Evolutionary conservation across 92 coral and sea anemone genomes (phyloP), one percentile per base, ranked within the genome.

Genomic region (Bergia sp.): DNA sequence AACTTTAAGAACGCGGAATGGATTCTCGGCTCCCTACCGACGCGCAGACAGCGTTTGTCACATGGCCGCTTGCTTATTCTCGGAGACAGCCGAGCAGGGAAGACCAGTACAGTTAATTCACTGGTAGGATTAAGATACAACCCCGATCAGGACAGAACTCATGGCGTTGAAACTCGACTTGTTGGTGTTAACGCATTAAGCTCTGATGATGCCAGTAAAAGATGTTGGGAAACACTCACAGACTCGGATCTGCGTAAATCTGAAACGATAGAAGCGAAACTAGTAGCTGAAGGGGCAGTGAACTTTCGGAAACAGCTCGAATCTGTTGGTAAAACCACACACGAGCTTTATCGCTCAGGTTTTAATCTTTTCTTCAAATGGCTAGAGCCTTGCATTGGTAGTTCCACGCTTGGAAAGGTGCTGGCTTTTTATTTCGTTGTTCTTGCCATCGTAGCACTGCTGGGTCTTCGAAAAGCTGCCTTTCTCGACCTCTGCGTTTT

Each of bases 151-250:
- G 83, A 79, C 16, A 53, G 41, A 50, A 79, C 83, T 29, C 83
- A 50, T 50, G 83, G 83, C 47, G 36, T 79, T 37, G 67, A 79
- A 11, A 79, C 83, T 50, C 83, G 83, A 20, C 42, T 79, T 23
- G 83, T 79, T 16, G 67, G 11, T 53, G 83, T 49, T n/a, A 13
- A 36, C 2, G 81, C 15, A 5, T 72, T 21, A 36, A 40, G 45
- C 23, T 77, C 81, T 5, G 36, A 13, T 43, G 15, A 15, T 5
- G 58, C 49, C 4, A 77, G 36, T 16, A 15, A 44, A 44, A 44
- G 12, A 5, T 37, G 16, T 3, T 20, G 61, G 61, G 12, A 42
- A 78, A 18, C 82, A n/a, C 13, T 78, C 65, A 78, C 83, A 53
- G 83, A 77, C n/a, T 77, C 81, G 3, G 81, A 77, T 16, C 38